phyloP scores from a whole-genome alignment of 1,140 invertebrate genomes.

The Matsumurasca onukii region DNA sequence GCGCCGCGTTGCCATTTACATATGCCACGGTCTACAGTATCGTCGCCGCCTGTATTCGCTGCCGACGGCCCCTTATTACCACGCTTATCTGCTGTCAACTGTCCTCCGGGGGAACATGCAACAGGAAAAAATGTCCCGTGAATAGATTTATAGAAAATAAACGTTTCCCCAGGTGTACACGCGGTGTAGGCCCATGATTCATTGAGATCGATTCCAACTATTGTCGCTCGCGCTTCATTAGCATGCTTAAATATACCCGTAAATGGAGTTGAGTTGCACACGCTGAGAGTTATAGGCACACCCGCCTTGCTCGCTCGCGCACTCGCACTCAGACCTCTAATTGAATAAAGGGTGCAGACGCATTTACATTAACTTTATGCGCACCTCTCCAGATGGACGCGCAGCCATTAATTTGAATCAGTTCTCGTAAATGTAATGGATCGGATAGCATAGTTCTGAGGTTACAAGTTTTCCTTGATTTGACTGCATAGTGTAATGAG shows the following conservation, averaged over 20 bases:
- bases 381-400: too few relatives aligned
- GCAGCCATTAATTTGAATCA: too few relatives aligned
- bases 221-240: conserved; percentile 12
- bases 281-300: not conserved
- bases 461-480: too few relatives aligned
- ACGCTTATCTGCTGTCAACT: conserved; percentile 27
- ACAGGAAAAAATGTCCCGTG: conserved; percentile 21
- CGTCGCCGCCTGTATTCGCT: too few relatives aligned
- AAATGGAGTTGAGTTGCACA: not conserved
- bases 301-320: too few relatives aligned
- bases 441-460: too few relatives aligned
- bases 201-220: conserved; percentile 19
- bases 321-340: conserved; percentile 4
- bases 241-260: conserved; percentile 16
- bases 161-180: conserved; percentile 7
- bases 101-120: conserved; percentile 17
- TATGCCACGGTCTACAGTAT: conserved; percentile 28
- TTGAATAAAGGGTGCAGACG: conserved; percentile 3
- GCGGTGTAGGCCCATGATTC: conserved; percentile 21
- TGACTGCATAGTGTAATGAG: too few relatives aligned
- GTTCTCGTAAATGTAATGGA: too few relatives aligned
- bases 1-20: conserved; percentile 14
- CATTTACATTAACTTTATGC: conserved; percentile 12
- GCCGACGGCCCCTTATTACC: conserved; percentile 28
- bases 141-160: conserved; percentile 28